Evolutionary conservation across 2,113 vertebrate genomes (phyloP), one percentile per base, ranked within the genome.

Genomic region (Scomber scombrus): DNA sequence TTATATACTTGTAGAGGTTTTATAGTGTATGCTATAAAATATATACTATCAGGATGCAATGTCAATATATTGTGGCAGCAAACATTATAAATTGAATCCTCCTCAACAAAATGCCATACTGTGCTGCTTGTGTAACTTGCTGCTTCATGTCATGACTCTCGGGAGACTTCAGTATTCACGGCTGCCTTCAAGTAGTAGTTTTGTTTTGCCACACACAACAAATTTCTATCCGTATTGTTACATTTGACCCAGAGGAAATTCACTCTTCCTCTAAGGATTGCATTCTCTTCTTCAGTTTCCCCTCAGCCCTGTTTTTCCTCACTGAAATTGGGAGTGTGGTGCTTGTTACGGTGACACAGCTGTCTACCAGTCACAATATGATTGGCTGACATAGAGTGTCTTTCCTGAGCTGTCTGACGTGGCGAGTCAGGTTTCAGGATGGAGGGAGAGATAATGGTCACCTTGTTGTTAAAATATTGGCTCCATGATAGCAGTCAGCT

Each of bases 321-420:
- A 64, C 16, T 75, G 70, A 57, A 75, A 71, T 23, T 50, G 65
- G 13, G 1, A 55, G 56, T 3, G n/a, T 40, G 29, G 15, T 3
- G 31, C 46, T 71, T 2, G 3, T 82, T 84, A 80, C 60, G 15
- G 50, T 49, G 74, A 57, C 74, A 49, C n/a, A 50, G 66, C 63
- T 71, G 52, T 80, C 86, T 67, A n/a, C 47, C 34, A 16, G 80
- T 40, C 64, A 34, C 45, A 71, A 23, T 21, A 11, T 40, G 29
- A 81, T 55, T 45, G 55, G 51, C 61, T 40, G 84, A 4, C 51
- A 21, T 71, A 54, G 21, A 54, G 13, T n/a, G 49, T 70, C 73
- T 50, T 23, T 78, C 52, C 71, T 18, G 11, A 71, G 21, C 23
- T 69, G 40, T 62, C 40, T 40, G 61, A 61, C 71, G 29, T 4